Conservation (phyloP, 2,113 vertebrate species). For the Girardinichthys multiradiatus region DNA sequence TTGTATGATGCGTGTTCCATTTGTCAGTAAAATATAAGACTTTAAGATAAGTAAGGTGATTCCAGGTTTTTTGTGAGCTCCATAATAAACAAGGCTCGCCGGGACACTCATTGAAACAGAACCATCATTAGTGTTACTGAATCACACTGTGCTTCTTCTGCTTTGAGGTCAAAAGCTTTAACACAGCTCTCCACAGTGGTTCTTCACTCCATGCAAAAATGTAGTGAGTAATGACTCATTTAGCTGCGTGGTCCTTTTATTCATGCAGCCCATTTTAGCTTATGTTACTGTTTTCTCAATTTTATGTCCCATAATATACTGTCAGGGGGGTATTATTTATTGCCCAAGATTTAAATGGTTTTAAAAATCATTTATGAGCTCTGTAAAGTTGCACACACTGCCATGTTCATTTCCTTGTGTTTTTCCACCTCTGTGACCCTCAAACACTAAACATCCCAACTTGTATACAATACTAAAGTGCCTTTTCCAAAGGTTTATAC, state of each 20-base stretch:
- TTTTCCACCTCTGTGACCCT: background rate
- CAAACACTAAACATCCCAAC: background rate
- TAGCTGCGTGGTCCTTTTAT: background rate
- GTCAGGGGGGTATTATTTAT: background rate
- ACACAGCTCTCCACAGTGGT: background rate
- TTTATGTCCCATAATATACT: constrained; percentile 2
- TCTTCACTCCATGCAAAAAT: background rate
- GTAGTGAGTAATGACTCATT: constrained; percentile 1
- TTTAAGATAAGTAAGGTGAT: background rate
- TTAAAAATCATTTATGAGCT: background rate
- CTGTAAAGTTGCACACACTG: background rate
- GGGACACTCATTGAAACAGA: constrained; percentile 3
- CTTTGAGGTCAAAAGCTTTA: constrained; percentile 6
- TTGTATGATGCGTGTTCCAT: background rate
- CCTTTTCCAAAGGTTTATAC: too few relatives aligned
- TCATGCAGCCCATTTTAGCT: background rate
- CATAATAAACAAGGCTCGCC: background rate
- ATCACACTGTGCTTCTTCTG: background rate
- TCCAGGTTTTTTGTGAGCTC: background rate
- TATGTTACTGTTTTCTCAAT: background rate
- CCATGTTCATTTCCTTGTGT: background rate
- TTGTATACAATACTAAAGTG: too few relatives aligned
- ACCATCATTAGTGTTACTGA: constrained; percentile 10
- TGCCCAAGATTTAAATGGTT: background rate
- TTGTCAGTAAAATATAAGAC: background rate